Percentiles rank a stretch among this genome's conserved stretches.
phyloP scores from a whole-genome alignment of 2,797 vertebrate species.

The Pseudomugil gertrudae region DNA sequence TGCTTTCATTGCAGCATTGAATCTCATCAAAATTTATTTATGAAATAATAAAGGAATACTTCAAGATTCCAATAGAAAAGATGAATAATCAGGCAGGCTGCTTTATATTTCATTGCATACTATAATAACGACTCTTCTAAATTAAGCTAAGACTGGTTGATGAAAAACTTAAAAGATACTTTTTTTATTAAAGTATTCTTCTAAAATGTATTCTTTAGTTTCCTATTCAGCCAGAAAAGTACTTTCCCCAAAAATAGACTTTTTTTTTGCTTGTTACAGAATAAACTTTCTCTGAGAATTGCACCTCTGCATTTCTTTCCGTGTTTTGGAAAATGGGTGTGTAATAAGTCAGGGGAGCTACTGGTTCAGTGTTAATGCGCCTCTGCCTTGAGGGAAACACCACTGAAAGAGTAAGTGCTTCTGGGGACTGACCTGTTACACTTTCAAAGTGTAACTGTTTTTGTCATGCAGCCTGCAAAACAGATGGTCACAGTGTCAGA shows the following conservation, averaged over 20 bases:
- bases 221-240: background rate
- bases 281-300: constrained; percentile 14
- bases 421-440: constrained; percentile 48
- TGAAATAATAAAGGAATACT: background rate
- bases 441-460: constrained; percentile 60
- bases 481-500: background rate
- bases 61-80: background rate
- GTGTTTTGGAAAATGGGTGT: constrained; percentile 17
- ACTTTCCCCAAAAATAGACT: background rate
- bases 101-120: background rate
- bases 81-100: no score
- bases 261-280: constrained; percentile 15
- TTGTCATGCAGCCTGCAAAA: constrained; percentile 37
- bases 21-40: background rate
- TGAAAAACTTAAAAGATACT: background rate
- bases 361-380: constrained; percentile 67
- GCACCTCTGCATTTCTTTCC: constrained; percentile 11
- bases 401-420: constrained; percentile 78
- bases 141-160: background rate
- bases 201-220: background rate
- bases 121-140: no score
- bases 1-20: background rate
- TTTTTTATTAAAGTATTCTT: background rate
- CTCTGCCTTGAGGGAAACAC: constrained; percentile 67
- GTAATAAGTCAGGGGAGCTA: constrained; percentile 52